Percentiles rank a stretch among this genome's conserved stretches.
Evolutionary conservation across 2,797 vertebrate species (phyloP).

Genomic region (Miichthys miiuy): DNA sequence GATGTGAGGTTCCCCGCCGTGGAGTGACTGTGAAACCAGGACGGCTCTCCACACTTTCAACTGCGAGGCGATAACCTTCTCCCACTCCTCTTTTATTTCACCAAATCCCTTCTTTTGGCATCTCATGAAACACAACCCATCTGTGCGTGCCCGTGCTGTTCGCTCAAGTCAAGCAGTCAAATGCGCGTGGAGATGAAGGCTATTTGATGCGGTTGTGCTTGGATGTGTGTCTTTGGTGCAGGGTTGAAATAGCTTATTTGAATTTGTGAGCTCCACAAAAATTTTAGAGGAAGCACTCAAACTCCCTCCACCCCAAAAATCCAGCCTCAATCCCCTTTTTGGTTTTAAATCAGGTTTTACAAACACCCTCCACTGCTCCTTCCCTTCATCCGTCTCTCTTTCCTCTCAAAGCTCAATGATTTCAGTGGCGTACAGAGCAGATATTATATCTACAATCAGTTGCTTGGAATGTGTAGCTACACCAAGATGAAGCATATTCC

Average conservation of each 20-base stretch:
- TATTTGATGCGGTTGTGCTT: conserved; percentile 61
- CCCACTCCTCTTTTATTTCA: conserved; percentile 62
- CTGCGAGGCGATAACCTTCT: conserved; percentile 65
- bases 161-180: conserved; percentile 66
- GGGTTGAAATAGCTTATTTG: conserved; percentile 40
- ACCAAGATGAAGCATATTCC: conserved; percentile 7
- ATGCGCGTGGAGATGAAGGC: conserved; percentile 66
- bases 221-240: conserved; percentile 41
- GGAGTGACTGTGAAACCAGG: conserved; percentile 47
- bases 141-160: conserved; percentile 56
- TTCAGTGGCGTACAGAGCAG: conserved; percentile 40
- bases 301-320: conserved; percentile 36
- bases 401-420: conserved; percentile 52
- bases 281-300: conserved; percentile 45
- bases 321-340: conserved; percentile 63
- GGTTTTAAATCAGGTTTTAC: conserved; percentile 73
- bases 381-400: conserved; percentile 48
- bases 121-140: conserved; percentile 69
- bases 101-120: conserved; percentile 76
- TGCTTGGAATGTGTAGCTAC: conserved; percentile 51
- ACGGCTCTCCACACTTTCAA: conserved; percentile 44
- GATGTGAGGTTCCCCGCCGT: conserved; percentile 43
- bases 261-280: conserved; percentile 39
- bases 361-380: conserved; percentile 63
- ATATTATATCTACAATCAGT: conserved; percentile 60